Evolutionary conservation across 2,797 vertebrate genomes (phyloP).

Genomic region (Thunnus albacares): DNA sequence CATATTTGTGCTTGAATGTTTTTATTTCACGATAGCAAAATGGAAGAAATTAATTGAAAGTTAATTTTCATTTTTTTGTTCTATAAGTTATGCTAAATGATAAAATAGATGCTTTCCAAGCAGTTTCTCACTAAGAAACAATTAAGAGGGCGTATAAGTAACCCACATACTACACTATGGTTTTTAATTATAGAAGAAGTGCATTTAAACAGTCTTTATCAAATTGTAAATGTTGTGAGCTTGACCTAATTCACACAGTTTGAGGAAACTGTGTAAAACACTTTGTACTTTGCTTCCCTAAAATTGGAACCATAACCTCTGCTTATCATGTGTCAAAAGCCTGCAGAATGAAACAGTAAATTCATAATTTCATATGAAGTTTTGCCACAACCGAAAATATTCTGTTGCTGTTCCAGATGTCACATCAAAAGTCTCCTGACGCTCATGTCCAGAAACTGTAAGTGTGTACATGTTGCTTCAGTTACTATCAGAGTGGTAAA

Average conservation of each 20-base stretch:
- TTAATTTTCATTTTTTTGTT: constrained; percentile 76
- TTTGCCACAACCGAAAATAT: constrained; percentile 47
- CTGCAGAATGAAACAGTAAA: constrained; percentile 49
- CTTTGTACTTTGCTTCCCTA: constrained; percentile 53
- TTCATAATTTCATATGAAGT: constrained; percentile 60
- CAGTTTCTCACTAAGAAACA: constrained; percentile 77
- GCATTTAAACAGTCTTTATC: constrained; percentile 73
- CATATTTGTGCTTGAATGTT: constrained; percentile 82
- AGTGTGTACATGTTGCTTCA: constrained; percentile 43
- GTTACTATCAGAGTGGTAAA: constrained; percentile 41
- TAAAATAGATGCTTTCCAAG: constrained; percentile 82
- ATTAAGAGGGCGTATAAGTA: constrained; percentile 69
- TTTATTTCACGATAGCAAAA: constrained; percentile 78
- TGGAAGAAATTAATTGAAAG: constrained; percentile 79
- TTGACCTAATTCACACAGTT: constrained; percentile 76
- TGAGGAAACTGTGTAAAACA: constrained; percentile 58
- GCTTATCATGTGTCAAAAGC: constrained; percentile 49
- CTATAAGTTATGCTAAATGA: constrained; percentile 77
- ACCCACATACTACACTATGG: constrained; percentile 52
- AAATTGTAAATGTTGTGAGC: constrained; percentile 59
- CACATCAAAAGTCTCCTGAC: constrained; percentile 36
- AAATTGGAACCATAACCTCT: constrained; percentile 55
- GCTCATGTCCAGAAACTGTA: constrained; percentile 19
- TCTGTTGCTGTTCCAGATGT: constrained; percentile 56
- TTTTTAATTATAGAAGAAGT: constrained; percentile 75